Percentiles rank a stretch among this genome's conserved stretches.
Evolutionary conservation across 1,140 invertebrate species (phyloP).

Genomic region (Calosoma granatense): DNA sequence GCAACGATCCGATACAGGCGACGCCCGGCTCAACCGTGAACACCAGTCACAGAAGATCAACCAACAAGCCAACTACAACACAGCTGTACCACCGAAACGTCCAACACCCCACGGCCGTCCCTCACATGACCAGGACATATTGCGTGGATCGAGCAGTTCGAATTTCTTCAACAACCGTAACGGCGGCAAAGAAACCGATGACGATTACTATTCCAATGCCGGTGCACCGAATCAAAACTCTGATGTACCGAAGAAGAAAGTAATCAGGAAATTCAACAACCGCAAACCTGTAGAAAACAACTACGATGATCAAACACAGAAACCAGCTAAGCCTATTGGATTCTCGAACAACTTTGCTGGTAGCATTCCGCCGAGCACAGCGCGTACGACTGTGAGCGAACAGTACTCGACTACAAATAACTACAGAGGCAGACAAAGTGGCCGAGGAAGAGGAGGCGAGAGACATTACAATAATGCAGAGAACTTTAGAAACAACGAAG

Average conservation of each 20-base stretch:
- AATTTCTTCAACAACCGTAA: constrained; percentile 58
- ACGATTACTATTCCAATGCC: constrained; percentile 41
- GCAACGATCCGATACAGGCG: constrained; percentile 63
- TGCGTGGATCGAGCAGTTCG: constrained; percentile 54
- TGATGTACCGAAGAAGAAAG: constrained; percentile 31
- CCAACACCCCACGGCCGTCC: constrained; percentile 17
- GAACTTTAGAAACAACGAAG: constrained; percentile 22
- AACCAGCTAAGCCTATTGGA: constrained; percentile 29
- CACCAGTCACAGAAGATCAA: constrained; percentile 28
- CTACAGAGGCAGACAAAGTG: constrained; percentile 23
- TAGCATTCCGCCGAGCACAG: constrained; percentile 35
- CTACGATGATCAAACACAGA: constrained; percentile 34
- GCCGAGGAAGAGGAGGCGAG: constrained; percentile 16
- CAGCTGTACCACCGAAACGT: neutral
- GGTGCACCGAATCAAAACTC: constrained; percentile 29
- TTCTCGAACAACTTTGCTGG: constrained; percentile 38
- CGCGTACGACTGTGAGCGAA: constrained; percentile 18
- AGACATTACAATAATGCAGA: constrained; percentile 26
- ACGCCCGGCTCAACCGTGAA: constrained; percentile 36
- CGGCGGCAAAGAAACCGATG: constrained; percentile 43
- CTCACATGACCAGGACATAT: constrained; percentile 32
- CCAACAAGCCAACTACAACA: constrained; percentile 19
- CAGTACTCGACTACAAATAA: constrained; percentile 24
- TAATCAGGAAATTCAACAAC: constrained; percentile 28
- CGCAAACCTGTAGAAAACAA: constrained; percentile 29